Evolutionary conservation across 2,113 vertebrate species (phyloP).

Genomic region (Catharus bicknelli): DNA sequence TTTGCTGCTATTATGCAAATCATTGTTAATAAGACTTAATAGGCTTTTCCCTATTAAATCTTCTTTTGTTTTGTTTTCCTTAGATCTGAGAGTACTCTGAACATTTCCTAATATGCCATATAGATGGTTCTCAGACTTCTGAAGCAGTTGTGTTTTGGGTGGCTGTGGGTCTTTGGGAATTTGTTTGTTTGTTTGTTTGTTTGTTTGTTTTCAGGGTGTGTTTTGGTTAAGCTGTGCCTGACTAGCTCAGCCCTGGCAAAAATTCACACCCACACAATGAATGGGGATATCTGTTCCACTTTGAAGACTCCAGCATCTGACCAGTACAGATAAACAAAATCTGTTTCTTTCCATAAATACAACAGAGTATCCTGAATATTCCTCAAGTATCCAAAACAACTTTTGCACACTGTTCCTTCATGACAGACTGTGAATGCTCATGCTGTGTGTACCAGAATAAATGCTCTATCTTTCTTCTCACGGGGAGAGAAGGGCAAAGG

Average conservation of each 20-base stretch:
- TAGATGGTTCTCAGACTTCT: neutral
- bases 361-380: neutral
- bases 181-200: neutral
- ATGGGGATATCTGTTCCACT: neutral
- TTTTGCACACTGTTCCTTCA: neutral
- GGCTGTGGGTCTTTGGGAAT: neutral
- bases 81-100: conserved; percentile 2
- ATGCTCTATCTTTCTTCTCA: neutral
- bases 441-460: neutral
- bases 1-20: conserved; percentile 46
- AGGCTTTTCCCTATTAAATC: neutral
- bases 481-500: neutral
- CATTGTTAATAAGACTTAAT: conserved; percentile 19
- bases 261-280: neutral
- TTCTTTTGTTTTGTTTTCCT: conserved; percentile 1
- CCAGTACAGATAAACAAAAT: neutral
- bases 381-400: neutral
- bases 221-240: neutral
- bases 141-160: conserved; percentile 2
- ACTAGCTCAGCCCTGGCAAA: neutral
- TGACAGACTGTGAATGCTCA: neutral
- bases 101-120: neutral
- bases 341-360: neutral
- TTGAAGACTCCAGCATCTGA: neutral
- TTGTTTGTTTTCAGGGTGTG: neutral